These are phyloP conservation scores for Megalopta genalis DNA, from an alignment of 1,140 invertebrate species.

Conservation along the genomic window DNA sequence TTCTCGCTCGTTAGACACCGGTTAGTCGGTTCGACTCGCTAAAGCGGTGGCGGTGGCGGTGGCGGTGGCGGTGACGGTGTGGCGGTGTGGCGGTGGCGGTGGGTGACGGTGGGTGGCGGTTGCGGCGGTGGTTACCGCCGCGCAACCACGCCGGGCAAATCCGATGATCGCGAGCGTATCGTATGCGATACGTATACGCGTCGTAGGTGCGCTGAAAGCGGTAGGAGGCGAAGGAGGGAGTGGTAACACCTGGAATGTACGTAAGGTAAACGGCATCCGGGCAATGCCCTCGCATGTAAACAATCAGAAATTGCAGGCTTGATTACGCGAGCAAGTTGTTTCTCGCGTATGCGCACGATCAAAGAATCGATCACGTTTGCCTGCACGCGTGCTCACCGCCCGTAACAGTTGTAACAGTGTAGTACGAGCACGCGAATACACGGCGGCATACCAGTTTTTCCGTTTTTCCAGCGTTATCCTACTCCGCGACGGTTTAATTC, in stretches of 20 bases:
- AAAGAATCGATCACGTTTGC: slow-evolving; percentile 42
- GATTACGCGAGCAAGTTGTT: slow-evolving; percentile 57
- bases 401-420: slow-evolving; percentile 31
- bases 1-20: too few relatives aligned
- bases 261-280: slow-evolving; percentile 78
- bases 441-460: slow-evolving; percentile 11
- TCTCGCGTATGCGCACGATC: slow-evolving; percentile 30
- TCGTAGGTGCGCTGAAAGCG: slow-evolving; percentile 21
- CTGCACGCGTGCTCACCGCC: slow-evolving; percentile 22
- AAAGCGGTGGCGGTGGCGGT: too few relatives aligned
- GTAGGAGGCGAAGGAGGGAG: slow-evolving; percentile 55
- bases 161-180: neutral
- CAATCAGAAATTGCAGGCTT: slow-evolving; percentile 74
- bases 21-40: too few relatives aligned
- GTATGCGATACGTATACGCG: slow-evolving; percentile 20
- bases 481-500: slow-evolving; percentile 19
- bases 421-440: slow-evolving; percentile 13
- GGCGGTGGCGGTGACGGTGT: too few relatives aligned
- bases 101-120: too few relatives aligned
- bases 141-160: neutral
- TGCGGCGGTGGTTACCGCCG: neutral
- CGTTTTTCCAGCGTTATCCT: neutral
- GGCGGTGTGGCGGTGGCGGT: too few relatives aligned
- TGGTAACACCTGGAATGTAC: slow-evolving; percentile 70
- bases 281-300: slow-evolving; percentile 80